phyloP scores from a whole-genome alignment of 2,797 vertebrate species.

The Saguinus oedipus region DNA sequence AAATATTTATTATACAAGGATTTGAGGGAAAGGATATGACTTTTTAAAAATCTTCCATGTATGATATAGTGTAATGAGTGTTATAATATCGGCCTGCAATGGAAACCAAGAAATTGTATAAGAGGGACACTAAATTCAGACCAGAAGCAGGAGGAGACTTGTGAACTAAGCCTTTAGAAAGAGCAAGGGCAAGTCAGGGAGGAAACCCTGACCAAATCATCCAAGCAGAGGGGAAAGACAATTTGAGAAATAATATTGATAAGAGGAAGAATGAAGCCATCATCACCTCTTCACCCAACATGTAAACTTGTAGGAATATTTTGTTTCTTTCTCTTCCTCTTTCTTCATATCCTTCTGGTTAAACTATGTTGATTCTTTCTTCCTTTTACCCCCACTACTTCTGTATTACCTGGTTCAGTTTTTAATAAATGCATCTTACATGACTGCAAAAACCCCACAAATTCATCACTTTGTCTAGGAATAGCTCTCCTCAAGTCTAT shows the following conservation, averaged over 20 bases:
- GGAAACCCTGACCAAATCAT: background rate
- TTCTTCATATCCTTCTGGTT: background rate
- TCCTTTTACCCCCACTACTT: background rate
- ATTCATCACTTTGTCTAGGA: background rate
- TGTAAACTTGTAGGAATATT: background rate
- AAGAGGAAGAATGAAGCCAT: background rate
- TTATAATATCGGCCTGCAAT: background rate
- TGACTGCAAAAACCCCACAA: background rate
- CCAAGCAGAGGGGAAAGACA: background rate
- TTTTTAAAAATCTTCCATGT: background rate
- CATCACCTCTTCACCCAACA: background rate
- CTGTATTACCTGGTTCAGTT: background rate
- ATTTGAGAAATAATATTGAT: background rate
- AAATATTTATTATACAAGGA: conserved; percentile 15
- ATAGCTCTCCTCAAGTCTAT: background rate
- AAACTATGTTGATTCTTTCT: background rate
- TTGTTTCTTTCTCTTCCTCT: background rate
- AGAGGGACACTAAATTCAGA: background rate
- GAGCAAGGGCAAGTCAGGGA: background rate
- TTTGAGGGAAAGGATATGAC: background rate
- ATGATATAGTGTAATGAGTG: background rate
- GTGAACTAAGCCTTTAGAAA: background rate
- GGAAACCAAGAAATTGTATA: background rate
- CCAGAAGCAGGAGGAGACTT: background rate
- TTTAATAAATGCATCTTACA: background rate